Percentiles rank a stretch among this genome's conserved stretches.
These are phyloP conservation scores for Diplodus puntazzo DNA, from an alignment of 2,797 vertebrate genomes.

Conservation along the genomic window DNA sequence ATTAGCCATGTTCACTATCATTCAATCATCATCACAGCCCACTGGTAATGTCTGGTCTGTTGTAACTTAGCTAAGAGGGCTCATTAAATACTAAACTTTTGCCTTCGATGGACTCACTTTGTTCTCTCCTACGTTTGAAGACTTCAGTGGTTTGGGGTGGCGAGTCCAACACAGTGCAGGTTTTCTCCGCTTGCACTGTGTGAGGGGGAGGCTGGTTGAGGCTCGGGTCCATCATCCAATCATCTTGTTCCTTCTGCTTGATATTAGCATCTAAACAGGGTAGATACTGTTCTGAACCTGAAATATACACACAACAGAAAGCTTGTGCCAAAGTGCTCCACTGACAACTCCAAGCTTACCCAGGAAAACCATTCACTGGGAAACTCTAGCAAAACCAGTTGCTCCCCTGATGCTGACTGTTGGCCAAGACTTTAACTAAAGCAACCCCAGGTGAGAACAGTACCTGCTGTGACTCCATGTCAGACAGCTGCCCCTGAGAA, in stretches of 20 bases:
- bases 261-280: slow-evolving; percentile 52
- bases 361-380: background rate
- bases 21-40: background rate
- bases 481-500: background rate
- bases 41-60: background rate
- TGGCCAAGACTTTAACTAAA: background rate
- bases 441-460: background rate
- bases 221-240: slow-evolving; percentile 58
- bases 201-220: slow-evolving; percentile 24
- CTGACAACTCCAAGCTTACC: background rate
- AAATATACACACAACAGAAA: background rate
- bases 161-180: slow-evolving; percentile 13
- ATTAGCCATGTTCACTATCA: background rate
- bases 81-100: background rate
- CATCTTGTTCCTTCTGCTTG: slow-evolving; percentile 40
- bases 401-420: background rate
- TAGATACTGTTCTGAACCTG: background rate
- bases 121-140: slow-evolving; percentile 45
- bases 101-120: slow-evolving; percentile 29
- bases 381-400: background rate
- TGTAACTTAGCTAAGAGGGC: background rate
- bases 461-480: background rate
- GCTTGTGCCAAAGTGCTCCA: background rate
- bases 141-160: slow-evolving; percentile 36
- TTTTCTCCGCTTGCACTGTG: slow-evolving; percentile 44